Conservation (phyloP, 1,140 invertebrate genomes). For the Heliconius hermathena region DNA sequence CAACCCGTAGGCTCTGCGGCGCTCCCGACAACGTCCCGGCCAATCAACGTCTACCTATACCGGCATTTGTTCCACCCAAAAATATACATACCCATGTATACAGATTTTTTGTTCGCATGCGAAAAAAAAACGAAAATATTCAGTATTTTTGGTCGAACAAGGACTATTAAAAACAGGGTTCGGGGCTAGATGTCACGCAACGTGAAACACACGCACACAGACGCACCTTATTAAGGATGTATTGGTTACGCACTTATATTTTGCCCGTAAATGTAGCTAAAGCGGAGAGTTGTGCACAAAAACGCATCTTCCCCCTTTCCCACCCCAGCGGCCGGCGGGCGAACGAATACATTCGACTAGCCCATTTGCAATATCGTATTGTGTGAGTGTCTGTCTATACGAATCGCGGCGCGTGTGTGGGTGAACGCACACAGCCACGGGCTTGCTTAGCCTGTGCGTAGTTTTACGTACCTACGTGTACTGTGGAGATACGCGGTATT, state of each 20-base stretch:
- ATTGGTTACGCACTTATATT: constrained; percentile 78
- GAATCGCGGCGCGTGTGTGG: constrained; percentile 40
- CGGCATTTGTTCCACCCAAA: constrained; percentile 36
- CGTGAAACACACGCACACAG: constrained; percentile 47
- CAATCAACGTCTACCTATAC: constrained; percentile 39
- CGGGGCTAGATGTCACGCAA: constrained; percentile 45
- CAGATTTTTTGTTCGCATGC: constrained; percentile 28
- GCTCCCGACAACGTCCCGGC: constrained; percentile 31
- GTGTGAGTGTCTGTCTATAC: constrained; percentile 71
- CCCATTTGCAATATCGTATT: constrained; percentile 79
- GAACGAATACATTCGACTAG: constrained; percentile 80
- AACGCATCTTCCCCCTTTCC: constrained; percentile 74
- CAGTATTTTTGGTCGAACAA: constrained; percentile 38
- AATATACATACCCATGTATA: constrained; percentile 33
- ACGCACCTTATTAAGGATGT: constrained; percentile 53
- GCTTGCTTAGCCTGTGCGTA: constrained; percentile 78
- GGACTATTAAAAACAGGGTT: constrained; percentile 43
- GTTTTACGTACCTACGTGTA: constrained; percentile 70
- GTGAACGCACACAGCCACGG: constrained; percentile 51
- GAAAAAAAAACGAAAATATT: constrained; percentile 36
- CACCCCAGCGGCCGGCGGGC: constrained; percentile 66
- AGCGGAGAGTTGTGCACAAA: constrained; percentile 76
- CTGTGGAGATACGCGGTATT: constrained; percentile 64
- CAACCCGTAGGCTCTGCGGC: constrained; percentile 42
- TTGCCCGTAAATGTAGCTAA: constrained; percentile 73